Evolutionary conservation across 2,113 vertebrate species (phyloP).

Genomic region (Pelobates fuscus): DNA sequence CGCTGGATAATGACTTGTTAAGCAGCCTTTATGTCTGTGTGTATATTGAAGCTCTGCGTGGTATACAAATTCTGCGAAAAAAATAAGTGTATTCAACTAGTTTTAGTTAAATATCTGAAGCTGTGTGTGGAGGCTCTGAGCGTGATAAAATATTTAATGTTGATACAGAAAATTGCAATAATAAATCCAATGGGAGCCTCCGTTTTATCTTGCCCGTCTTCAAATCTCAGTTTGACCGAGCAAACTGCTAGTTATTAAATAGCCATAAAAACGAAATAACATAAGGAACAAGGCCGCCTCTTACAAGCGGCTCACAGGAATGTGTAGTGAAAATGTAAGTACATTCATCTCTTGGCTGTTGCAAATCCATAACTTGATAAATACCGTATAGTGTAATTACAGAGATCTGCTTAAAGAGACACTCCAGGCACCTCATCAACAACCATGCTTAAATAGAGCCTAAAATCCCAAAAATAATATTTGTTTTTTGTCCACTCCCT

Average conservation of each 20-base stretch:
- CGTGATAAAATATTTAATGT: constrained; percentile 39
- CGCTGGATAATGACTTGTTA: not conserved
- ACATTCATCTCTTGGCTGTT: not conserved
- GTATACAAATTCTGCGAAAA: not conserved
- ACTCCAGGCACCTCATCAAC: no score
- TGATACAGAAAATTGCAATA: constrained; percentile 30
- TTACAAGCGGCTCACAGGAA: not conserved
- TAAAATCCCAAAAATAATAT: no score
- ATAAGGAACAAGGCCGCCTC: not conserved
- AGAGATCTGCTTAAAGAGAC: no score
- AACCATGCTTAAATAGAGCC: no score
- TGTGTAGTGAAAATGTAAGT: not conserved
- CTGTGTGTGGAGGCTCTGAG: not conserved
- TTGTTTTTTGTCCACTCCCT: no score
- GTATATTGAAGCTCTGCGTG: not conserved
- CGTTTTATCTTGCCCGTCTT: not conserved
- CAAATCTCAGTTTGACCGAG: constrained; percentile 18
- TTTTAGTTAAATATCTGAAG: not conserved
- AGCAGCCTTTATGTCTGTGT: not conserved
- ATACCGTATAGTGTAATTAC: not conserved
- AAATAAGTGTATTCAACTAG: not conserved
- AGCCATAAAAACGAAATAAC: constrained; percentile 15
- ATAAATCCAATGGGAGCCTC: constrained; percentile 34
- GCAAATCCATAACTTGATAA: not conserved
- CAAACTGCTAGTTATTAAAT: constrained; percentile 28